phyloP scores from a whole-genome alignment of 2,113 vertebrate genomes.

The Hemiprocne comata region DNA sequence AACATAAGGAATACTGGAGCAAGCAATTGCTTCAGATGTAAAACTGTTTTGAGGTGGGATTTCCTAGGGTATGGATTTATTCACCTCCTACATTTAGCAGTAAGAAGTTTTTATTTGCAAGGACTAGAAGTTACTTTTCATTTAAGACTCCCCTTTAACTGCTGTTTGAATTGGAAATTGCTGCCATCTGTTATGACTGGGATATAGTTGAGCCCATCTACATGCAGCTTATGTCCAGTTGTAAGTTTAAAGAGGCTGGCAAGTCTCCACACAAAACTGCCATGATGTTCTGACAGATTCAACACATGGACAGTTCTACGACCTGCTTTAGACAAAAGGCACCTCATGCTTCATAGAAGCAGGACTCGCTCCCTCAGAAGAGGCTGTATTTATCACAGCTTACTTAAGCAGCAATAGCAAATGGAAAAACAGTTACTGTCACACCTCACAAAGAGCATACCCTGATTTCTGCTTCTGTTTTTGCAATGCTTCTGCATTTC shows the following conservation, averaged over 20 bases:
- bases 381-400: background rate
- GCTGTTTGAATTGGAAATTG: background rate
- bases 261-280: too few species aligned
- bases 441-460: background rate
- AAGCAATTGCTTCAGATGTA: background rate
- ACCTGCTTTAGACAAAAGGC: background rate
- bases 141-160: background rate
- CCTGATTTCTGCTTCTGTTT: background rate
- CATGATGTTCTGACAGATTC: background rate
- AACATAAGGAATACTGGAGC: background rate
- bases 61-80: background rate
- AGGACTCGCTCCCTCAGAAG: background rate
- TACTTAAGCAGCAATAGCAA: background rate
- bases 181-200: background rate
- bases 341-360: background rate
- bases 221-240: background rate
- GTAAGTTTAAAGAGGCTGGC: background rate
- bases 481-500: background rate
- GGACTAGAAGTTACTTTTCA: background rate
- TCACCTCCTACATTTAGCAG: background rate
- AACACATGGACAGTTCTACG: background rate
- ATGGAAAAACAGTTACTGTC: background rate
- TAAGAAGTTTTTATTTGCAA: background rate
- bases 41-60: background rate
- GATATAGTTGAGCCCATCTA: background rate